Evolutionary conservation across 2,113 vertebrate species (phyloP), one percentile per base, ranked within the genome.

Genomic region (Danionella cerebrum): DNA sequence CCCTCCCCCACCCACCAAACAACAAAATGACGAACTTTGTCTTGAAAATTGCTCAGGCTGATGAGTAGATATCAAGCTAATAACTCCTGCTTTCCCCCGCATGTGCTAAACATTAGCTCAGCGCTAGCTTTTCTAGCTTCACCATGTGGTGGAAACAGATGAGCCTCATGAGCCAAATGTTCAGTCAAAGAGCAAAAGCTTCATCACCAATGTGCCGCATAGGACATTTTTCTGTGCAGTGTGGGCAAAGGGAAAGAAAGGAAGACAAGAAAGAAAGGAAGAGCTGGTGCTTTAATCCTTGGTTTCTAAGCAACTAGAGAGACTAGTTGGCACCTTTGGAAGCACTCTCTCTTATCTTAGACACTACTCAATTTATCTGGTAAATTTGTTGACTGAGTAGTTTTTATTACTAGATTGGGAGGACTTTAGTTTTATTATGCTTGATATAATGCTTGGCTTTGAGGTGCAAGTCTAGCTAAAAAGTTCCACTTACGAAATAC

Each of bases 291-390:
- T 47, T 50, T 65, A 63, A 63, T 69, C 60, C 64, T 63, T 63
- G 67, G 74, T 76, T 70, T 76, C 74, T 51, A 70, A 76, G 74
- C 74, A 76, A 76, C 67, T 58, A 69, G 64, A 64, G 58, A 75
- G 51, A 53, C 38, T 53, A 57, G 44, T 75, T 38, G 29, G 58
- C 69, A 72, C 35, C 70, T 45, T 16, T 42, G 14, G 19, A 53
- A 36, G 44, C 47, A 25, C 65, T 63, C 44, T 66, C n/a, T n/a
- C n/a, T n/a, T n/a, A n/a, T n/a, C n/a, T n/a, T n/a, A n/a, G n/a
- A n/a, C n/a, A n/a, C n/a, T n/a, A n/a, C n/a, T n/a, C n/a, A n/a
- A n/a, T n/a, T n/a, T n/a, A n/a, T n/a, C n/a, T n/a, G n/a, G n/a
- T n/a, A n/a, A n/a, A n/a, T n/a, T n/a, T n/a, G n/a, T n/a, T n/a